Evolutionary conservation across 2,888 invertebrate species (phyloP), one percentile per base, ranked within the genome.

Genomic region (Watsonalla cultraria): DNA sequence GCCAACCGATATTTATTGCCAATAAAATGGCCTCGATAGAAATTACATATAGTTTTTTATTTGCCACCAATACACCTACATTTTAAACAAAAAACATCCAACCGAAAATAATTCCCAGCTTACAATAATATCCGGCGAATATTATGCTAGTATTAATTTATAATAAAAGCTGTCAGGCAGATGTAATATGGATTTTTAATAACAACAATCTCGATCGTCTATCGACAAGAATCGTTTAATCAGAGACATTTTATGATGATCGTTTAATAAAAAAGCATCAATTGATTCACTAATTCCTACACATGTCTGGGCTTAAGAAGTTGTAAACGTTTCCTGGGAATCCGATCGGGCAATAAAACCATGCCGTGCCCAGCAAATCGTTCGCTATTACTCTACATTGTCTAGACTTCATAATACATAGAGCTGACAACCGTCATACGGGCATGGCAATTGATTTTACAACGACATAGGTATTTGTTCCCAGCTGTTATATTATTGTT

Each of bases 1-100:
- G 69, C 73, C 69, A 74, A 78, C 76, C 82, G 73, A 88, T 87
- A 86, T 87, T 88, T 84, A 89, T 82, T 79, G 74, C 76, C 75
- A 74, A 86, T 87, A 88, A 88, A 89, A 81, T 67, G 58, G 66
- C 66, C 69, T 59, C 64, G 60, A 70, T 72, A 75, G 74, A 79
- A 73, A 78, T 78, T 76, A 77, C 68, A 69, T 69, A 76, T 62
- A 71, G 65, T 62, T 74, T 76, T 76, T 74, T 68, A 67, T 69
- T 69, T 65, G 62, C 64, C 61, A 58, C 50, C 56, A 58, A 63
- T 61, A 62, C 60, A 67, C 59, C 68, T 64, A 65, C 64, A 69
- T 72, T 74, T 74, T 74, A 72, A 68, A 68, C 62, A 65, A 68
- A 15, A 75, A 72, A 76, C 71, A 80, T 72, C 66, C 57, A 59